A percentile compares a stretch with the other conserved stretches of the same genome.
Conservation (phyloP, 2,888 invertebrate species). For the Ormyrus nitidulus region DNA sequence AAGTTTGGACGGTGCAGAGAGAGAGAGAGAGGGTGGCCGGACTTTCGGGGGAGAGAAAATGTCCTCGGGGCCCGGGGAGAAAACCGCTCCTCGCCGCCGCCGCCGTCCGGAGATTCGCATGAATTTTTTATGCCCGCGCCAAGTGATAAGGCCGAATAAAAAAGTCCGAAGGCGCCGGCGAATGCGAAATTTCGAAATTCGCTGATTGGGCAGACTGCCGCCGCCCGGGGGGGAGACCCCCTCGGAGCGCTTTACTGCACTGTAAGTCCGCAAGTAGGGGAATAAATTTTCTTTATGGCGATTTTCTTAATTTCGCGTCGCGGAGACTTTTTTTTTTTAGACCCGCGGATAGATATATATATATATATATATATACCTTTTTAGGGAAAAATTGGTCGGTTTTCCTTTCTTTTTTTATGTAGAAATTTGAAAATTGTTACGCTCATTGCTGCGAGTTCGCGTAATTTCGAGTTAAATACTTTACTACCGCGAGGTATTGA, state of each 20-base stretch:
- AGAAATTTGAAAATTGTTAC: too few species aligned
- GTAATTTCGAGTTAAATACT: conserved; percentile 17
- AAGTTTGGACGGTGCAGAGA: conserved; percentile 45
- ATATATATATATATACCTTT: too few species aligned
- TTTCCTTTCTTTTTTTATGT: too few species aligned
- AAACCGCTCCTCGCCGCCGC: not conserved
- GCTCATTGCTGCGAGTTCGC: not conserved
- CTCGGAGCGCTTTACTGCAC: not conserved
- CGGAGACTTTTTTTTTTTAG: not conserved
- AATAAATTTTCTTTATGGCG: conserved; percentile 12
- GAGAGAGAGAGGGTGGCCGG: not conserved
- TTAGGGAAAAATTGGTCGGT: too few species aligned
- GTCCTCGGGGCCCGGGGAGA: not conserved
- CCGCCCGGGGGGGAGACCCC: not conserved
- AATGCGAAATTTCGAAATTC: conserved; percentile 50
- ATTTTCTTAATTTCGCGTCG: conserved; percentile 16
- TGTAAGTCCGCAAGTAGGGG: not conserved
- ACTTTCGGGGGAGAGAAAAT: not conserved
- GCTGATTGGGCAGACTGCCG: conserved; percentile 40
- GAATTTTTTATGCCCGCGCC: conserved; percentile 47
- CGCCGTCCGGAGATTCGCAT: conserved; percentile 23
- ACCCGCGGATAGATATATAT: too few species aligned
- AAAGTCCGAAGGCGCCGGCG: conserved; percentile 17
- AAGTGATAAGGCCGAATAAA: conserved; percentile 51
- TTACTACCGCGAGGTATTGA: conserved; percentile 11